phyloP scores from a whole-genome alignment of 1,140 invertebrate species.

The Drosophila punjabiensis region DNA sequence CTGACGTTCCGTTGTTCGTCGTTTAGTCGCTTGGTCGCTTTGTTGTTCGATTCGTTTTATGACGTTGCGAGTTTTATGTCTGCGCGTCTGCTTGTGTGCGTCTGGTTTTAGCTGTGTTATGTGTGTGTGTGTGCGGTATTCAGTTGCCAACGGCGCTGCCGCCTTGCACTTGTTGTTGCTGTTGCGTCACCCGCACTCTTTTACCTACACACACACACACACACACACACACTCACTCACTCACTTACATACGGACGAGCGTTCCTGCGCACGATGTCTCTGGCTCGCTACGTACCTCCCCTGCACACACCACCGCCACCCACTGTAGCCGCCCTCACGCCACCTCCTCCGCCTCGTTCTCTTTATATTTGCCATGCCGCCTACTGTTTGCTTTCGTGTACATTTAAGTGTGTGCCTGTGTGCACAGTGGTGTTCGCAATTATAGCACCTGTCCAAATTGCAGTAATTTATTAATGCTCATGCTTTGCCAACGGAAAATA shows the following conservation, averaged over 20 bases:
- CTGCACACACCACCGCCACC: slow-evolving; percentile 12
- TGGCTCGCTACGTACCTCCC: neutral
- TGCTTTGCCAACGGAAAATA: neutral
- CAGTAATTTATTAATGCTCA: neutral
- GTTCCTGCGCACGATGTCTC: slow-evolving; percentile 54
- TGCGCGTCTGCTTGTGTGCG: slow-evolving; percentile 33
- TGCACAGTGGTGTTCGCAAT: slow-evolving; percentile 13
- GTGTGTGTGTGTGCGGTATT: slow-evolving; percentile 43
- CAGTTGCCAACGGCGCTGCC: slow-evolving; percentile 77
- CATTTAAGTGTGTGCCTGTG: slow-evolving; percentile 13
- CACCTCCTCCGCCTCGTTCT: slow-evolving; percentile 6
- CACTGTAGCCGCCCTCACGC: slow-evolving; percentile 11
- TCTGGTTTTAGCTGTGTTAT: slow-evolving; percentile 15
- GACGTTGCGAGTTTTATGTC: slow-evolving; percentile 81
- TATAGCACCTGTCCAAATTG: slow-evolving; percentile 19
- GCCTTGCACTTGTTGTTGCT: slow-evolving; percentile 80
- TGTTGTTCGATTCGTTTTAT: slow-evolving; percentile 72
- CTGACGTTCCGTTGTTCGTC: slow-evolving; percentile 31
- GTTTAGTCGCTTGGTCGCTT: slow-evolving; percentile 57
- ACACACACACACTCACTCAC: slow-evolving; percentile 10
- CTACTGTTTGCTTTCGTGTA: slow-evolving; percentile 60
- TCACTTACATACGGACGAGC: slow-evolving; percentile 11
- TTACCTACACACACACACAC: slow-evolving; percentile 38
- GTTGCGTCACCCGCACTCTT: slow-evolving; percentile 77
- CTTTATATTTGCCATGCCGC: slow-evolving; percentile 43